Conservation (phyloP, 2,888 invertebrate genomes). For the Fragum sueziense region DNA sequence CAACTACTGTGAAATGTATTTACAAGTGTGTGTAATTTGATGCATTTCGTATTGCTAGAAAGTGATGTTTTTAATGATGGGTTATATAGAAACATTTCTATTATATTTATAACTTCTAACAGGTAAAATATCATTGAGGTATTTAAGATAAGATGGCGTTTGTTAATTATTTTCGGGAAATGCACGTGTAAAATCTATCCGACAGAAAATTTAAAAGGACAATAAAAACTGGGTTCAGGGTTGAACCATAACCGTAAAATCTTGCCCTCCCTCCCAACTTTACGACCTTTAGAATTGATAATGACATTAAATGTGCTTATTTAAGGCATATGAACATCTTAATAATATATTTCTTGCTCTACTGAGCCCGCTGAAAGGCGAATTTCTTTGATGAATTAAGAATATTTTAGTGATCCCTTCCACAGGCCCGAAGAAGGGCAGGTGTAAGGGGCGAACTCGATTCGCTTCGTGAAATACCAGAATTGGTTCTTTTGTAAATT, state of each 20-base stretch:
- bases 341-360: slow-evolving; percentile 39
- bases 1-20: too few relatives aligned
- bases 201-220: neutral
- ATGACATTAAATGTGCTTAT: slow-evolving; percentile 40
- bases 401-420: slow-evolving; percentile 24
- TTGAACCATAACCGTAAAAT: slow-evolving; percentile 12
- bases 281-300: slow-evolving; percentile 40
- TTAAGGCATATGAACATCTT: slow-evolving; percentile 40
- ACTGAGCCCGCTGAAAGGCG: slow-evolving; percentile 34
- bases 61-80: too few relatives aligned
- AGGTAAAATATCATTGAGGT: too few relatives aligned
- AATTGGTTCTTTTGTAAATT: slow-evolving; percentile 23
- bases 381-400: slow-evolving; percentile 41
- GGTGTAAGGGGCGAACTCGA: slow-evolving; percentile 12
- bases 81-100: too few relatives aligned
- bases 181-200: too few relatives aligned
- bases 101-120: too few relatives aligned
- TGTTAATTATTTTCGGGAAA: too few relatives aligned
- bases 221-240: neutral
- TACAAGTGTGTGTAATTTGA: too few relatives aligned
- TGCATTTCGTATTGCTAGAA: too few relatives aligned
- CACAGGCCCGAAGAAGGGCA: slow-evolving; percentile 24
- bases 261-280: slow-evolving; percentile 39
- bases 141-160: too few relatives aligned
- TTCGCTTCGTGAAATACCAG: slow-evolving; percentile 22